phyloP scores from a whole-genome alignment of 64 coral and sea anemone species.

The Pocillopora verrucosa region DNA sequence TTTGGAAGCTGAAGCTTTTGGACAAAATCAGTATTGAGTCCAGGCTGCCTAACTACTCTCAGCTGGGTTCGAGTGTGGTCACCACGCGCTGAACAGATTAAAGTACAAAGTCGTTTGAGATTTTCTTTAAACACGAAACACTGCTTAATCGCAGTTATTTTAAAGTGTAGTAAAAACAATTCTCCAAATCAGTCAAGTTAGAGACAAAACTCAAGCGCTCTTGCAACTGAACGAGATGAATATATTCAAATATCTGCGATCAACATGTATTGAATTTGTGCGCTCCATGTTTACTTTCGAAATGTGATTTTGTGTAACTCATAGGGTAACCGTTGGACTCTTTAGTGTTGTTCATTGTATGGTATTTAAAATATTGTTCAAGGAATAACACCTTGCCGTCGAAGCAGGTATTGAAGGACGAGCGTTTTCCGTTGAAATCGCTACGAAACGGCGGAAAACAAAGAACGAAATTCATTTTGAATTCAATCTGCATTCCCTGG shows the following conservation, averaged over 20 bases:
- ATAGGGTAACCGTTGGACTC: no score
- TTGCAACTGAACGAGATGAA: not conserved
- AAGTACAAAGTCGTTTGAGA: not conserved
- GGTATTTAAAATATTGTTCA: no score
- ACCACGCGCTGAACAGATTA: not conserved
- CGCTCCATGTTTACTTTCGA: not conserved
- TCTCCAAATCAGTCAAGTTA: not conserved
- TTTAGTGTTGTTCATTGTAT: no score
- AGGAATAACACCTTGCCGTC: no score
- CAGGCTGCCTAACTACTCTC: not conserved
- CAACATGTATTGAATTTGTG: not conserved
- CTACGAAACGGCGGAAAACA: not conserved
- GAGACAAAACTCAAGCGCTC: not conserved
- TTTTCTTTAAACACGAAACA: not conserved
- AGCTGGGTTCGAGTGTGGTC: not conserved
- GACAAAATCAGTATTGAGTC: not conserved
- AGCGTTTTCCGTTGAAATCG: not conserved
- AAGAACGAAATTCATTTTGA: constrained; percentile 3
- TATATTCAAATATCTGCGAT: not conserved
- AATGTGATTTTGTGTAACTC: no score
- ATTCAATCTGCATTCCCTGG: not conserved
- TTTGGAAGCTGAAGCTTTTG: not conserved
- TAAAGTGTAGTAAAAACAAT: not conserved
- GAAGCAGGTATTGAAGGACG: no score
- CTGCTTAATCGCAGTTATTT: not conserved